Conservation (phyloP, 1,140 invertebrate genomes). For the Wiebesia pumilae region DNA sequence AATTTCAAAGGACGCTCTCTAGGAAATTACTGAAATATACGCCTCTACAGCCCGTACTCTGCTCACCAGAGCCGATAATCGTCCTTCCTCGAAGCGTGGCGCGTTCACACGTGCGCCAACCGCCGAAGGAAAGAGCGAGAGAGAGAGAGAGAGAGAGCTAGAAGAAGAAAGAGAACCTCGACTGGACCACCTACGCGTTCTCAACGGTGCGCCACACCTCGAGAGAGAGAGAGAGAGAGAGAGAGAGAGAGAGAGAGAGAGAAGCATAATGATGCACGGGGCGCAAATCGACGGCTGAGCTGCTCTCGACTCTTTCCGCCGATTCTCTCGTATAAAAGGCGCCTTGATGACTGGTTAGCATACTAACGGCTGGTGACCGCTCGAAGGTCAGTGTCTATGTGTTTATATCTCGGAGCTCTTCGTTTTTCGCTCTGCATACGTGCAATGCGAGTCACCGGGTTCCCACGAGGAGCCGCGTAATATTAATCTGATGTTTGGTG, state of each 20-base stretch:
- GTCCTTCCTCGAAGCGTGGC: conserved; percentile 62
- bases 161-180: conserved; percentile 1
- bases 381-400: conserved; percentile 35
- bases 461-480: conserved; percentile 28
- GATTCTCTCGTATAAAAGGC: conserved; percentile 16
- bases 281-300: conserved; percentile 32
- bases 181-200: conserved; percentile 66
- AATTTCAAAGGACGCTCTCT: conserved; percentile 15
- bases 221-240: conserved; percentile 26
- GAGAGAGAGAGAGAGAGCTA: not conserved
- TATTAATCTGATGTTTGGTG: not conserved
- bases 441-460: not conserved
- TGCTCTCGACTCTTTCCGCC: conserved; percentile 29
- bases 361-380: conserved; percentile 41
- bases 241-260: not conserved
- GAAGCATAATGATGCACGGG: conserved; percentile 42
- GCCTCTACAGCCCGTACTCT: not conserved
- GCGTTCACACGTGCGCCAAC: conserved; percentile 64
- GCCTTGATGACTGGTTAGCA: conserved; percentile 45
- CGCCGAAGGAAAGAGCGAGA: not conserved
- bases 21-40: conserved; percentile 54
- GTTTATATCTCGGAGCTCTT: conserved; percentile 24
- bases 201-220: conserved; percentile 67
- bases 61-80: conserved; percentile 51
- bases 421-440: conserved; percentile 31